Evolutionary conservation across 2,888 invertebrate genomes (phyloP).

Genomic region (Anthophora plumipes): DNA sequence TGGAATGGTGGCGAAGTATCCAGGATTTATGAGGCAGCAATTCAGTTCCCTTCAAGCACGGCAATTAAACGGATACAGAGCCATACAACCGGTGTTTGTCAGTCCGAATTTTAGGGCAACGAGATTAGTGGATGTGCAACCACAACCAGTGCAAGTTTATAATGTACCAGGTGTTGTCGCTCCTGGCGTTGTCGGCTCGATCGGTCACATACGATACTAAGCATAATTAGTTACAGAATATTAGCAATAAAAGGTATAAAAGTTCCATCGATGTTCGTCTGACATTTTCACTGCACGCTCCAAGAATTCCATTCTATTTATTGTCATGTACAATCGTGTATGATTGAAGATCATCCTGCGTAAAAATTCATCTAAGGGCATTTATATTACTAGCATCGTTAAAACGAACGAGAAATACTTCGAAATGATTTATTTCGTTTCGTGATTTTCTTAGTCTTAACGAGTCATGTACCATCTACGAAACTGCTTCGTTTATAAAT

Average conservation of each 20-base stretch:
- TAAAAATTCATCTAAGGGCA: neutral
- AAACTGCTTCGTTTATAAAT: neutral
- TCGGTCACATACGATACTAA: conserved; percentile 75
- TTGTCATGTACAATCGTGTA: neutral
- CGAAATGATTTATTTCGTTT: neutral
- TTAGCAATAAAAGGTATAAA: conserved; percentile 14
- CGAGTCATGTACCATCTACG: neutral
- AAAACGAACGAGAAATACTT: neutral
- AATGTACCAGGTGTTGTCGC: conserved; percentile 77
- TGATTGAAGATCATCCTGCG: neutral
- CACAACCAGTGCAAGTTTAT: conserved; percentile 76
- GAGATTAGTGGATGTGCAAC: conserved; percentile 56
- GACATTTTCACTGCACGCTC: neutral
- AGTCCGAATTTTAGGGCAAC: conserved; percentile 73
- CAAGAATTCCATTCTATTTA: neutral
- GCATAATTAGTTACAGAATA: neutral
- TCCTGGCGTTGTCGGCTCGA: conserved; percentile 73
- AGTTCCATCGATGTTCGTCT: neutral
- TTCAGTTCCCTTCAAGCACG: conserved; percentile 30
- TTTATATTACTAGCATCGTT: neutral
- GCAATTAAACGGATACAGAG: conserved; percentile 46
- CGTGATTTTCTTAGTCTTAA: neutral
- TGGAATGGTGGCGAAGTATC: conserved; percentile 86
- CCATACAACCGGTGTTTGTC: conserved; percentile 65
- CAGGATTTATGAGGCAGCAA: conserved; percentile 40